These are phyloP conservation scores for western clawed frog (Xenopus tropicalis) DNA, from an alignment of 2,113 vertebrate species.

Conservation along the genomic window DNA sequence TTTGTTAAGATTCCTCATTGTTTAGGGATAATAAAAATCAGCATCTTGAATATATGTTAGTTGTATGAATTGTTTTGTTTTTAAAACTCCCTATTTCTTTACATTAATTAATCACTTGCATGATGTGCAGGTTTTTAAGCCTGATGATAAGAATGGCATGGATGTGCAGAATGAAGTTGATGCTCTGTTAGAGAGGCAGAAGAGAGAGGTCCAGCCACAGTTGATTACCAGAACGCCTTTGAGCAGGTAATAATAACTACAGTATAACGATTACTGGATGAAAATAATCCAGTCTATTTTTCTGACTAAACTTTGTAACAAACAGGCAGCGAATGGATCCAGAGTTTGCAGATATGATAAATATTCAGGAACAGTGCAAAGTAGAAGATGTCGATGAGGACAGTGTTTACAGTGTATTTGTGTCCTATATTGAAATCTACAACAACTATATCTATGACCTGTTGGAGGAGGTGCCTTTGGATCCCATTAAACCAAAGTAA, in stretches of 20 bases:
- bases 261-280: too few species aligned
- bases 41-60: too few species aligned
- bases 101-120: too few species aligned
- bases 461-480: slow-evolving; percentile 78
- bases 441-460: slow-evolving; percentile 98
- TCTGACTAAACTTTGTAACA: accelerated
- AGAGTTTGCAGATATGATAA: slow-evolving; percentile 91
- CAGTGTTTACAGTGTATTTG: slow-evolving; percentile 88
- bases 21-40: not conserved
- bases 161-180: slow-evolving; percentile 89
- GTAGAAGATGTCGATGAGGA: slow-evolving; percentile 86
- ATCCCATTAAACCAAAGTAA: slow-evolving; percentile 90
- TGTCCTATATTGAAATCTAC: slow-evolving; percentile 96
- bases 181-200: slow-evolving; percentile 88
- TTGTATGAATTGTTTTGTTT: too few species aligned
- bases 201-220: slow-evolving; percentile 70
- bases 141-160: slow-evolving; percentile 92
- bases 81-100: too few species aligned
- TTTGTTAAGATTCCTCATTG: not conserved
- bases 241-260: slow-evolving; percentile 65
- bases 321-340: slow-evolving; percentile 80
- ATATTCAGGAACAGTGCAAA: slow-evolving; percentile 74
- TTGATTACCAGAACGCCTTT: slow-evolving; percentile 68
- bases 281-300: too few species aligned
- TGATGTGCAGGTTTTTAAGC: slow-evolving; percentile 81